Evolutionary conservation across 2,797 vertebrate species (phyloP).

Genomic region (Typhlichthys subterraneus): DNA sequence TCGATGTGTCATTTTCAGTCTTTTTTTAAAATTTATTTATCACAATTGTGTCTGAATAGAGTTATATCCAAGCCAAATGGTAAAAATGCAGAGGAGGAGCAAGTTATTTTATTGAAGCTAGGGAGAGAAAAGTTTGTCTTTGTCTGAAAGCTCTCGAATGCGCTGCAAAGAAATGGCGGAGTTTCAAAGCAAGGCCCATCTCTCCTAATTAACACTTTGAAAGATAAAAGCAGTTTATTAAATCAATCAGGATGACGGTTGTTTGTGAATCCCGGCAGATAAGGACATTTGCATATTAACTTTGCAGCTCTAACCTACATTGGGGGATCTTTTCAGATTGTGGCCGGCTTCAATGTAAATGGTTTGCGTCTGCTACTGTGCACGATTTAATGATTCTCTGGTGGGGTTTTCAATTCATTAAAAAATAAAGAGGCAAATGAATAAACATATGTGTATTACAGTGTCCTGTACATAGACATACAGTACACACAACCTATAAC

Average conservation of each 20-base stretch:
- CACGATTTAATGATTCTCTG: constrained; percentile 81
- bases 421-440: constrained; percentile 76
- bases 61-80: not conserved
- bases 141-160: constrained; percentile 87
- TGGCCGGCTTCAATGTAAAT: constrained; percentile 92
- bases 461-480: too few relatives aligned
- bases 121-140: constrained; percentile 64
- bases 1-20: not conserved
- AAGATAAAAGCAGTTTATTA: constrained; percentile 99
- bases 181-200: constrained; percentile 91
- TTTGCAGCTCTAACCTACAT: constrained; percentile 98
- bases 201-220: constrained; percentile 99
- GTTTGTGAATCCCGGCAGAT: constrained; percentile 99
- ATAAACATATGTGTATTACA: constrained; percentile 48
- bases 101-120: constrained; percentile 35
- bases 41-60: too few relatives aligned
- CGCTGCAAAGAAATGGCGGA: constrained; percentile 49
- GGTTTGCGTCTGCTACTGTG: constrained; percentile 82
- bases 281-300: constrained; percentile 99
- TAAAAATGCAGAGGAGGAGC: not conserved
- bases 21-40: too few relatives aligned
- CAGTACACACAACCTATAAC: too few relatives aligned
- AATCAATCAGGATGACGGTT: constrained; percentile 98
- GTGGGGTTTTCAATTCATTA: constrained; percentile 75
- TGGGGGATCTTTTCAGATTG: constrained; percentile 88